Evolutionary conservation across 2,113 vertebrate species (phyloP).

Genomic region (Indicator maculatus): DNA sequence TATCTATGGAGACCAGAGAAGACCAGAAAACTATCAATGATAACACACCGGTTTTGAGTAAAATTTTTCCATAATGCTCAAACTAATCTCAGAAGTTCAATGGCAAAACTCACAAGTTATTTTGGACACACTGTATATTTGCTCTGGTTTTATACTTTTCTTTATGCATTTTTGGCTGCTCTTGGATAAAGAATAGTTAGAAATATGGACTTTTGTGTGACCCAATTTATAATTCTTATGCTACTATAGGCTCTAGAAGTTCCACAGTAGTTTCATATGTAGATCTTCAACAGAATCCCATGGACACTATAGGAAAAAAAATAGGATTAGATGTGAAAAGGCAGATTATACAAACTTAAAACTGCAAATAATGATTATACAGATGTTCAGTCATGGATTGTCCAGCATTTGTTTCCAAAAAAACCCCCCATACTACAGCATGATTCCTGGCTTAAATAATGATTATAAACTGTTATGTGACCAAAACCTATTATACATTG

Average conservation of each 20-base stretch:
- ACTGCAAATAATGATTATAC: neutral
- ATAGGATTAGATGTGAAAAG: neutral
- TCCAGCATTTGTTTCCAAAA: neutral
- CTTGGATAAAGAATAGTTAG: neutral
- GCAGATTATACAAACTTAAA: neutral
- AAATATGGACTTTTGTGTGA: neutral
- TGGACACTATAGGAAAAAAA: neutral
- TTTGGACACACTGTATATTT: neutral
- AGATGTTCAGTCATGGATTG: neutral
- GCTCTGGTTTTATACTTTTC: neutral
- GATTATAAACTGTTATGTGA: neutral
- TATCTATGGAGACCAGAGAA: neutral
- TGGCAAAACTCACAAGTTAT: neutral
- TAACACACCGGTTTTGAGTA: neutral
- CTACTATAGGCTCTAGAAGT: neutral
- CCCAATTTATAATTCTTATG: neutral
- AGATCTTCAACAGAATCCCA: neutral
- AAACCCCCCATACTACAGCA: fast-evolving
- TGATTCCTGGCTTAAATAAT: neutral
- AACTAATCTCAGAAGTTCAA: neutral
- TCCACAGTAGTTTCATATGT: neutral
- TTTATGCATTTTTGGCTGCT: neutral
- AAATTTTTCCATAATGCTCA: neutral
- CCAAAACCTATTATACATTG: neutral
- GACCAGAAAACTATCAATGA: neutral